Percentiles rank a stretch among this genome's conserved stretches.
phyloP scores from a whole-genome alignment of 2,888 invertebrate species.

The Cyrtodaria siliqua region DNA sequence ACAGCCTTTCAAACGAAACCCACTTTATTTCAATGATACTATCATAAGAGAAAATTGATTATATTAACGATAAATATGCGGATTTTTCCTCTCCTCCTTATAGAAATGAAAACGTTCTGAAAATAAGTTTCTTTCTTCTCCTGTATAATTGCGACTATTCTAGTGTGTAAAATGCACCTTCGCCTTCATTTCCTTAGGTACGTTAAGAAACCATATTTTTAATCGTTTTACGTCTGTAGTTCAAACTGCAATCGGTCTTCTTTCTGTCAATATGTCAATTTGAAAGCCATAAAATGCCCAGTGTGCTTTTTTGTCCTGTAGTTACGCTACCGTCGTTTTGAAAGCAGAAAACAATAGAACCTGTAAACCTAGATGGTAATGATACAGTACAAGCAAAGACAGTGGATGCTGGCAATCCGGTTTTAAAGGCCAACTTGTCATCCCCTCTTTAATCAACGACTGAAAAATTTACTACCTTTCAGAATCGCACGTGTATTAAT shows the following conservation, averaged over 20 bases:
- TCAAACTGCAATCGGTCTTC: conserved; percentile 8
- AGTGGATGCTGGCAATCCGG: conserved; percentile 35
- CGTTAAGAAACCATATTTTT: not conserved
- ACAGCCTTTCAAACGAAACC: conserved; percentile 3
- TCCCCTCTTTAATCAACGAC: conserved; percentile 56
- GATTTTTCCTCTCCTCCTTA: too few species aligned
- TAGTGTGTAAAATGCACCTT: too few species aligned
- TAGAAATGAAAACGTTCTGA: too few species aligned
- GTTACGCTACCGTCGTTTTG: conserved; percentile 20
- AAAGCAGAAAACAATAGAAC: conserved; percentile 1
- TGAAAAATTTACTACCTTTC: conserved; percentile 33
- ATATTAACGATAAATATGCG: too few species aligned
- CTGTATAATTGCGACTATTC: too few species aligned
- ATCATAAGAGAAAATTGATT: not conserved
- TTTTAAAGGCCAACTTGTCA: conserved; percentile 43
- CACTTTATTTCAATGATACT: not conserved
- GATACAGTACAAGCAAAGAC: conserved; percentile 21
- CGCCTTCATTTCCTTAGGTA: too few species aligned
- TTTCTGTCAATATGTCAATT: conserved; percentile 49
- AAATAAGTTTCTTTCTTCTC: too few species aligned
- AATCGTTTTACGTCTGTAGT: not conserved
- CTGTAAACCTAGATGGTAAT: conserved; percentile 30
- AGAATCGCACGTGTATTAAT: too few species aligned
- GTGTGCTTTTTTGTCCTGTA: conserved; percentile 13
- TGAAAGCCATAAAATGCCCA: conserved; percentile 57